These are phyloP conservation scores for Drosophila subquinaria DNA, from an alignment of 2,888 invertebrate species.

Conservation along the genomic window DNA sequence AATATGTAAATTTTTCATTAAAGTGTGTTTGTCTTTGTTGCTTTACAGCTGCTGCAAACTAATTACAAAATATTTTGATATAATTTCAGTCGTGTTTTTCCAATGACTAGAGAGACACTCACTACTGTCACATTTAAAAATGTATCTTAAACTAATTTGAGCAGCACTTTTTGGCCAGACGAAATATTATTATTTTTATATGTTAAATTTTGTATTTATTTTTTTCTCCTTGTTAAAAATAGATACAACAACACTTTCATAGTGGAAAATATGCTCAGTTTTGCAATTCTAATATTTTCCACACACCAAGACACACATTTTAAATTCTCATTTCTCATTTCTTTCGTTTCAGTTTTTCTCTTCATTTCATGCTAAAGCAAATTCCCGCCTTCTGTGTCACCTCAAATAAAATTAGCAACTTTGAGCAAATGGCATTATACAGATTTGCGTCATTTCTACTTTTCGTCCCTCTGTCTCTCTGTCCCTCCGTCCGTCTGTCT, in stretches of 20 bases:
- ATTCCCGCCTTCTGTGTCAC: slow-evolving; percentile 82
- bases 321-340: slow-evolving; percentile 44
- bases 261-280: slow-evolving; percentile 64
- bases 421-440: slow-evolving; percentile 75
- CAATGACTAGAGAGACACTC: slow-evolving; percentile 68
- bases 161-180: slow-evolving; percentile 65
- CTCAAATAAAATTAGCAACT: slow-evolving; percentile 82
- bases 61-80: slow-evolving; percentile 54
- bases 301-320: slow-evolving; percentile 34
- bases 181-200: slow-evolving; percentile 63
- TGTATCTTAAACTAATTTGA: slow-evolving; percentile 83
- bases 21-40: slow-evolving; percentile 8
- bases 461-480: slow-evolving; percentile 6
- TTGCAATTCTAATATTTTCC: slow-evolving; percentile 66
- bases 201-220: slow-evolving; percentile 41
- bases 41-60: slow-evolving; percentile 50
- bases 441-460: slow-evolving; percentile 76
- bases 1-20: slow-evolving; percentile 30
- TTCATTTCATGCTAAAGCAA: slow-evolving; percentile 22
- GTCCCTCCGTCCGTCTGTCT: neutral
- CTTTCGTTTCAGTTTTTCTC: slow-evolving; percentile 2
- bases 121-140: slow-evolving; percentile 84
- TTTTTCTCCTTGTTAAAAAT: slow-evolving; percentile 59
- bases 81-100: slow-evolving; percentile 39
- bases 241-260: slow-evolving; percentile 50